Percentiles rank a stretch among this genome's conserved stretches.
Conservation (phyloP, 2,797 vertebrate genomes). For the Sebastes diploproa region DNA sequence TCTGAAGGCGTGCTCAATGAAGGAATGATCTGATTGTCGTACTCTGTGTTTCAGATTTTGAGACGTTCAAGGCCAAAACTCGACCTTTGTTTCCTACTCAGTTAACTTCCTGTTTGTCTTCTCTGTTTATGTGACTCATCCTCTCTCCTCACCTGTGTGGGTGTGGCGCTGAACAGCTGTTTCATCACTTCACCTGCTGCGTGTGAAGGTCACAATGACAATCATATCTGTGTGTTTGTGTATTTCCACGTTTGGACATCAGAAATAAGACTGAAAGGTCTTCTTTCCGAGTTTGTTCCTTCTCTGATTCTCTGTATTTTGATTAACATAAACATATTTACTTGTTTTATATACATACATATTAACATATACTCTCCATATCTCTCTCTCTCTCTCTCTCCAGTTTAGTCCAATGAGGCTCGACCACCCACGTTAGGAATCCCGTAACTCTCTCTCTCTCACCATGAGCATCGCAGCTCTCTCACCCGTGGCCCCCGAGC, state of each 20-base stretch:
- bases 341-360: too few relatives aligned
- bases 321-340: not conserved
- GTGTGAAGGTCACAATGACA: not conserved
- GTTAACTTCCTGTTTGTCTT: not conserved
- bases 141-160: too few relatives aligned
- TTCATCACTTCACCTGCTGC: not conserved
- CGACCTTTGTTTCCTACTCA: not conserved
- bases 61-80: rapidly evolving
- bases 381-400: conserved; percentile 11
- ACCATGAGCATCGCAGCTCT: conserved; percentile 88
- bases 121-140: too few relatives aligned
- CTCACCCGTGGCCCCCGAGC: conserved; percentile 85
- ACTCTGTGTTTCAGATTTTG: too few relatives aligned
- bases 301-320: not conserved
- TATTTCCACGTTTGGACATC: not conserved
- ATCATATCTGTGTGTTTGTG: not conserved
- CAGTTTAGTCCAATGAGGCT: conserved; percentile 79
- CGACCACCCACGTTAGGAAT: conserved; percentile 51
- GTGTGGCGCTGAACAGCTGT: not conserved
- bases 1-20: not conserved
- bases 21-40: too few relatives aligned
- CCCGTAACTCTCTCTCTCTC: conserved; percentile 3
- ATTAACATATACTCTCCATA: not conserved
- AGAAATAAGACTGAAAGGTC: not conserved
- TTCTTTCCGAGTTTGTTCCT: not conserved